phyloP scores from a whole-genome alignment of 2,888 invertebrate genomes.

The Barypeithes pellucidus region DNA sequence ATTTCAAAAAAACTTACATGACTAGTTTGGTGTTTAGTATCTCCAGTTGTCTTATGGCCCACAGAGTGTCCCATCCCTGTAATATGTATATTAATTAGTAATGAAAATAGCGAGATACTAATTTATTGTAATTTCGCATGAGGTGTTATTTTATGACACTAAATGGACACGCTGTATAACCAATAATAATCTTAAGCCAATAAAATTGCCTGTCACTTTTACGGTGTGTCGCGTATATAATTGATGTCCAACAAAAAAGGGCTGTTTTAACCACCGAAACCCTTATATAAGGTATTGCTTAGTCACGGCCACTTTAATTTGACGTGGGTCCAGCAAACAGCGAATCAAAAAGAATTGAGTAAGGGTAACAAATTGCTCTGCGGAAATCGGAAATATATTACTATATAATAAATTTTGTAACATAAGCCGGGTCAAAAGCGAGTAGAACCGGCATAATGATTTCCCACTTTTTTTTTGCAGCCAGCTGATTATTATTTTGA shows the following conservation, averaged over 20 bases:
- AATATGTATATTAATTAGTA: no score
- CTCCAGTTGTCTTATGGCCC: no score
- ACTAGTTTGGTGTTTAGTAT: no score
- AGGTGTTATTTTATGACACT: no score
- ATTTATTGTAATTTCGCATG: no score
- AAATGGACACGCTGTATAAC: no score
- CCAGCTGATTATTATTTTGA: no score
- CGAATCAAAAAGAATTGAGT: constrained; percentile 29
- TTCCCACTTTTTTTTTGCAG: no score
- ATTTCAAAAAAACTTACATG: no score
- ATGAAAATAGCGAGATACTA: no score
- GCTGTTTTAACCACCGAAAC: constrained; percentile 23
- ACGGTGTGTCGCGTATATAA: constrained; percentile 23
- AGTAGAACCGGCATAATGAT: not conserved
- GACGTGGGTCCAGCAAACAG: constrained; percentile 21
- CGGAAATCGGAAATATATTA: constrained; percentile 18
- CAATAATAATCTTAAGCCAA: not conserved
- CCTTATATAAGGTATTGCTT: constrained; percentile 28
- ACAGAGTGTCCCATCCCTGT: no score
- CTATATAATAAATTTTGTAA: not conserved
- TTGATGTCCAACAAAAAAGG: constrained; percentile 27
- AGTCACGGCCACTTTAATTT: constrained; percentile 32
- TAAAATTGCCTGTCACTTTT: constrained; percentile 27
- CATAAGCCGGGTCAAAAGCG: not conserved
- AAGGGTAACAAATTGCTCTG: constrained; percentile 14